Base-by-base conservation (phyloP, 1,140 invertebrate species). In the Choristoneura fumiferana region DNA sequence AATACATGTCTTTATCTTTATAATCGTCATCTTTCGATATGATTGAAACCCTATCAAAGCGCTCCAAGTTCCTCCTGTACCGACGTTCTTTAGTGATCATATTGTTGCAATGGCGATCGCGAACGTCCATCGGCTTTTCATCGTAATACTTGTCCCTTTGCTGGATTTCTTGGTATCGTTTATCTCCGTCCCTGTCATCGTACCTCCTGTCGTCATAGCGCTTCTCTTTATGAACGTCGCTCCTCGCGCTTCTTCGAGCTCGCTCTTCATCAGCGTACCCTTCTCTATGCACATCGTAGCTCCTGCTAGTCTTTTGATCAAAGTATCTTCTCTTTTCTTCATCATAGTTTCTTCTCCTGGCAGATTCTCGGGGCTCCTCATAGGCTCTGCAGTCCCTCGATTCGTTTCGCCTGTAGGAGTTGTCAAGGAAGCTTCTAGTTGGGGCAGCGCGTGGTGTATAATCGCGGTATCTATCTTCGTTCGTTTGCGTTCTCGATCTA, bases 241-340 rank as follows among this genome's bases (percentile, higher is more conserved):
- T 85, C 34, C 82, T 71, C 14, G 69, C 39, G 4, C 78, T 81
- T 39, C 76, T 73, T 14, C 76, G 67, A 35, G 38, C 68, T 40
- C 64, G 63, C 1, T 76, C 76, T 0, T 80, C 78, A 8, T 67
- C 64, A 0, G 43, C 36, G 15, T 73, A 71, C n/a, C 35, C n/a
- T 5, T 82, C 76, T 34, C 80, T 71, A 0, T 72, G 73, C 0
- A 78, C 52, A 14, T 87, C 78, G 15, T 81, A 87, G 37, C 84
- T 87, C 49, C 82, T 76, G 36, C 82, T 86, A 8, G 75, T 67
- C 57, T 76, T 87, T 33, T 81, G 76, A 33, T 83, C 81, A 8
- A 15, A 39, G 8, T 29, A 12, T 18, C 36, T 37, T 18, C 37
- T 37, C 35, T 55, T 39, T 1, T 39, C 58, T 10, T 52, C 34